Evolutionary conservation across 1,140 invertebrate genomes (phyloP).

Genomic region (Magallana angulata): DNA sequence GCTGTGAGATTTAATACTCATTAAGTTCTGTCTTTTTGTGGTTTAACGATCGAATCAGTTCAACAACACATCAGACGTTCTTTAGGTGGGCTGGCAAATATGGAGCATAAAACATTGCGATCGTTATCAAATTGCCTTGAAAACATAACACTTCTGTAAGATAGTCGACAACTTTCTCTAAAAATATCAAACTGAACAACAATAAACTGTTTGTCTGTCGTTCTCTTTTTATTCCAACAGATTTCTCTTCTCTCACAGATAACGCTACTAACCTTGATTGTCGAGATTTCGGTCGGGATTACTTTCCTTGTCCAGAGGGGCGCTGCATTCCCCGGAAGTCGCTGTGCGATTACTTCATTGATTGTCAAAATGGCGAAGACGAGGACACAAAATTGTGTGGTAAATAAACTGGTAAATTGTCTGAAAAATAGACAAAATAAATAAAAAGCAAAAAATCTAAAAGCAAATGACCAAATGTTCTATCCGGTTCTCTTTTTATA

Average conservation of each 20-base stretch:
- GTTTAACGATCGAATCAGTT: conserved; percentile 2
- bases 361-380: conserved; percentile 80
- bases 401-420: conserved; percentile 67
- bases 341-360: conserved; percentile 77
- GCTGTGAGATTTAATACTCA: conserved; percentile 5
- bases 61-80: not conserved
- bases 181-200: not conserved
- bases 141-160: not conserved
- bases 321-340: conserved; percentile 73
- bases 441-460: no score
- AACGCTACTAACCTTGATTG: not conserved
- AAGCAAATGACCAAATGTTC: no score
- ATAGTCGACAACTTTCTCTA: not conserved
- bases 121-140: not conserved
- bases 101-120: not conserved
- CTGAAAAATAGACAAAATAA: no score
- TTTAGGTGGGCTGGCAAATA: conserved; percentile 21
- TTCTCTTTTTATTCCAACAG: not conserved
- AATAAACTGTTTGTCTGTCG: conserved; percentile 20
- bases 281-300: conserved; percentile 25
- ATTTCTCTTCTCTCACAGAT: conserved; percentile 6
- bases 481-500: no score
- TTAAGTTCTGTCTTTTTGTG: not conserved
- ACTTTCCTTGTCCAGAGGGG: conserved; percentile 74
- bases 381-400: conserved; percentile 77